A percentile compares a stretch with the other conserved stretches of the same genome.
These are phyloP conservation scores for Microtus ochrogaster DNA, from an alignment of 2,113 vertebrate genomes.

Conservation along the genomic window DNA sequence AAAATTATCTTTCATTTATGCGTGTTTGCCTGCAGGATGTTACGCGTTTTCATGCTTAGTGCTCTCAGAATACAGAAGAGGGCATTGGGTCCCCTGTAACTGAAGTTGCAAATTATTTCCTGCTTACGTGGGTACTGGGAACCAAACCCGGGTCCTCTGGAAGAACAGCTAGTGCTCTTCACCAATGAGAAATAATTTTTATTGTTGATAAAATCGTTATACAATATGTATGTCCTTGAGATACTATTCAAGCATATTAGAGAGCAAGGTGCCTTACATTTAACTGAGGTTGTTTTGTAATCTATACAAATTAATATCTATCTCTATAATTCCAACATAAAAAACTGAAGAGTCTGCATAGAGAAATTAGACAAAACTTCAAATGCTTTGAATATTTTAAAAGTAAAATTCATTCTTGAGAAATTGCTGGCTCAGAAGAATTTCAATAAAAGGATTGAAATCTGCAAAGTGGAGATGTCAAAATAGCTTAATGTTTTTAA, in stretches of 20 bases:
- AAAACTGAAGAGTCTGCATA: background rate
- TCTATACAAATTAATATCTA: background rate
- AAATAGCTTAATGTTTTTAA: background rate
- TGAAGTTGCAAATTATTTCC: background rate
- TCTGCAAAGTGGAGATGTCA: background rate
- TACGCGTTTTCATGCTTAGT: background rate
- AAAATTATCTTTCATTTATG: background rate
- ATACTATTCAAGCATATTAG: background rate
- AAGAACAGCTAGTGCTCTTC: background rate
- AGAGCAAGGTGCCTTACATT: background rate
- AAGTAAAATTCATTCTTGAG: background rate
- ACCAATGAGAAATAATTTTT: background rate
- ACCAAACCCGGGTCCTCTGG: background rate
- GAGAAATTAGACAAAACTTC: background rate
- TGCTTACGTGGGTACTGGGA: background rate
- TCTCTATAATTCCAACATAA: background rate
- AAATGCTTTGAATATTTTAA: background rate
- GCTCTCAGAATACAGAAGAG: background rate
- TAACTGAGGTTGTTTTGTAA: background rate
- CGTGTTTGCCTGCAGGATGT: background rate
- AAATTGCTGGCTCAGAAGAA: constrained; percentile 31
- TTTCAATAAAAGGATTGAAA: background rate
- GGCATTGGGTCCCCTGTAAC: background rate
- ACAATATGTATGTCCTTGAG: background rate
- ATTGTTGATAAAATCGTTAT: background rate